These are phyloP conservation scores for Sciaenops ocellatus DNA, from an alignment of 2,797 vertebrate species.

Conservation along the genomic window DNA sequence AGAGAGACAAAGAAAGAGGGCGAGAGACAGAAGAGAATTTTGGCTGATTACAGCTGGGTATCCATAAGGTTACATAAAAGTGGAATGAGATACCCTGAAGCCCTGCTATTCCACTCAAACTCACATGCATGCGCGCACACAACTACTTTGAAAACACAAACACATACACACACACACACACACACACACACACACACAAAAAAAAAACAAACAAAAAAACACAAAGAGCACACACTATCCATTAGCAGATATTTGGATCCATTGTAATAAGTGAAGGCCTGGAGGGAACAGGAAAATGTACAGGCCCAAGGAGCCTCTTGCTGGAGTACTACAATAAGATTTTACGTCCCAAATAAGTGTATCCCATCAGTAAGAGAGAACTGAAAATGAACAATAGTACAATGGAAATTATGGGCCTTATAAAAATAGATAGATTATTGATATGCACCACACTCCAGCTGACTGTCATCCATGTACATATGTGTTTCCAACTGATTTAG, in stretches of 20 bases:
- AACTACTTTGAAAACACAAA: conserved; percentile 18
- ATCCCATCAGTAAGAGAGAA: conserved; percentile 11
- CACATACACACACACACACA: conserved; percentile 2
- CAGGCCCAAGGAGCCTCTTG: conserved; percentile 13
- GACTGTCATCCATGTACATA: background rate
- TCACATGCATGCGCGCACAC: conserved; percentile 23
- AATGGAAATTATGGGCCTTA: no score
- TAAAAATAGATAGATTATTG: background rate
- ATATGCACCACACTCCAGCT: background rate
- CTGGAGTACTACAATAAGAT: conserved; percentile 37
- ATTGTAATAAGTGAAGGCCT: conserved; percentile 70
- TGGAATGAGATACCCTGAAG: conserved; percentile 69
- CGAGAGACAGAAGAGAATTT: conserved; percentile 26
- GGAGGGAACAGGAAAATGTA: conserved; percentile 46
- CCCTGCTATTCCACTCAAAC: conserved; percentile 34
- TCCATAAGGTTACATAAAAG: conserved; percentile 75
- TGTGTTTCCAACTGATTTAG: conserved; percentile 5
- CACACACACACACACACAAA: conserved; percentile 17
- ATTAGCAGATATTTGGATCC: conserved; percentile 66
- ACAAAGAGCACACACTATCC: conserved; percentile 40
- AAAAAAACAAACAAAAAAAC: background rate
- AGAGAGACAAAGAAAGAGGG: conserved; percentile 21
- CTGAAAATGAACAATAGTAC: background rate
- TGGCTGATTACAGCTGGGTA: conserved; percentile 50
- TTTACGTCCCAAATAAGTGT: conserved; percentile 32